These are phyloP conservation scores for Gobiocypris rarus DNA, from an alignment of 2,113 vertebrate genomes.

Conservation along the genomic window DNA sequence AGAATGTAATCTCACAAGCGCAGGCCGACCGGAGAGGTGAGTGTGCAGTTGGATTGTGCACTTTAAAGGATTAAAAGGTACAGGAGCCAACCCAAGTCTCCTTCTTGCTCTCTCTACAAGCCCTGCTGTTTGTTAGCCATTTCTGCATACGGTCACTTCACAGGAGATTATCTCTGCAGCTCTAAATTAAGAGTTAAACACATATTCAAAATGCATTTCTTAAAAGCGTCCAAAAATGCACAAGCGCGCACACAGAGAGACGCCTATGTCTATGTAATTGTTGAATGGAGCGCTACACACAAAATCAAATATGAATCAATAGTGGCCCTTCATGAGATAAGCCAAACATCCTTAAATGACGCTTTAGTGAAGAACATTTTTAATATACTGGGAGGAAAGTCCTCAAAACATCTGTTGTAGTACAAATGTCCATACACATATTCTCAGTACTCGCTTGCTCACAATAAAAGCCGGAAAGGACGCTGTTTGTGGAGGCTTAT, in stretches of 20 bases:
- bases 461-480: background rate
- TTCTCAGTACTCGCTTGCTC: background rate
- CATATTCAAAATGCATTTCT: slow-evolving; percentile 26
- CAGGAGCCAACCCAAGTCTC: slow-evolving; percentile 57
- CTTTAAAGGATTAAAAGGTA: slow-evolving; percentile 63
- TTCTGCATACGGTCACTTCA: slow-evolving; percentile 73
- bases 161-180: slow-evolving; percentile 71
- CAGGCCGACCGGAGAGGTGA: slow-evolving; percentile 34
- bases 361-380: background rate
- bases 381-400: slow-evolving; percentile 51
- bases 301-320: slow-evolving; percentile 31
- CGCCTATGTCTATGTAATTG: background rate
- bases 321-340: background rate
- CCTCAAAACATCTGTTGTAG: slow-evolving; percentile 34
- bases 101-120: slow-evolving; percentile 61
- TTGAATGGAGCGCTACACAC: background rate
- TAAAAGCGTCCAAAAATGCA: slow-evolving; percentile 6
- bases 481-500: background rate
- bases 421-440: background rate
- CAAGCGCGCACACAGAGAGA: background rate
- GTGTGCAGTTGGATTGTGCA: slow-evolving; percentile 53
- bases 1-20: slow-evolving; percentile 47
- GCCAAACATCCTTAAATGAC: background rate
- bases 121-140: slow-evolving; percentile 67
- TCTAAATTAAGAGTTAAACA: slow-evolving; percentile 67